Percentiles rank a stretch among this genome's conserved stretches.
Evolutionary conservation across 2,113 vertebrate genomes (phyloP).

Genomic region (Colius striatus): DNA sequence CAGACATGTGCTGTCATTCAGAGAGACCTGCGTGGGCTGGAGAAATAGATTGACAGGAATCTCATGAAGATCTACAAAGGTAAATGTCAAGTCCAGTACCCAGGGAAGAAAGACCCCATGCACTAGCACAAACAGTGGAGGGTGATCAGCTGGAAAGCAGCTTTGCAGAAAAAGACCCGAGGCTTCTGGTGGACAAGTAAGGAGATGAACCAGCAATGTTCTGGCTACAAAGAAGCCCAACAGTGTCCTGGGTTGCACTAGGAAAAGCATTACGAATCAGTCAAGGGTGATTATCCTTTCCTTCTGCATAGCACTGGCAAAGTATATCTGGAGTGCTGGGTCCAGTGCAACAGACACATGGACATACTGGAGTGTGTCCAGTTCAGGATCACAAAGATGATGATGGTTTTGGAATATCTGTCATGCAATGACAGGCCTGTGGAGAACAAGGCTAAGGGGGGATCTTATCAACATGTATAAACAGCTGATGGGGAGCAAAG

Average conservation of each 20-base stretch:
- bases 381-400: neutral
- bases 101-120: neutral
- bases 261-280: neutral
- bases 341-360: neutral
- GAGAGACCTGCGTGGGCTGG: neutral
- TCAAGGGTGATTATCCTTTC: neutral
- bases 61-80: neutral
- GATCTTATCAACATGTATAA: neutral
- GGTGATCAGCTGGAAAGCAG: neutral
- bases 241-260: neutral
- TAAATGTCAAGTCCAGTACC: neutral
- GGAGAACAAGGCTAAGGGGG: neutral
- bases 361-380: neutral
- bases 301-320: neutral
- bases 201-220: neutral
- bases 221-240: fast-evolving
- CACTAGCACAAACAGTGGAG: neutral
- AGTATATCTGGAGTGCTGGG: neutral
- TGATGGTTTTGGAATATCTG: neutral
- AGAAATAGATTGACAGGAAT: neutral
- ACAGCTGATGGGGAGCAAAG: neutral
- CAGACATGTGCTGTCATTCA: fast-evolving
- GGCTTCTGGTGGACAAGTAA: neutral
- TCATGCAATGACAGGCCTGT: neutral
- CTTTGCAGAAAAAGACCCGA: neutral